A percentile compares a stretch with the other conserved stretches of the same genome.
These are phyloP conservation scores for Hydropsyche tenuis DNA, from an alignment of 1,140 invertebrate species.

Conservation along the genomic window DNA sequence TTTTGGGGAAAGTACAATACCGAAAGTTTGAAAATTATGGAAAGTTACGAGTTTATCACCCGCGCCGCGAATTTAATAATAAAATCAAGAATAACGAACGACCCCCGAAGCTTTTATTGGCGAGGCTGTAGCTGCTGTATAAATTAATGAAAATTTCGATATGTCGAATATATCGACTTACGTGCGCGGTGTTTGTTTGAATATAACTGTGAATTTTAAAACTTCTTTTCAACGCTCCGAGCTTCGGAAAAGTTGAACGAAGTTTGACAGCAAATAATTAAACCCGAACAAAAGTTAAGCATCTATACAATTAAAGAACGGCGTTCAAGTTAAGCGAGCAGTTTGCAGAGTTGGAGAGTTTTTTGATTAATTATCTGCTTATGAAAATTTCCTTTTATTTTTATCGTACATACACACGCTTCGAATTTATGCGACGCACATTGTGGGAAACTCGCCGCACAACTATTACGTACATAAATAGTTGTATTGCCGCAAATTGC, in stretches of 20 bases:
- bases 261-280: conserved; percentile 42
- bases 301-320: conserved; percentile 41
- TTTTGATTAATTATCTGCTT: conserved; percentile 35
- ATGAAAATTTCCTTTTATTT: conserved; percentile 34
- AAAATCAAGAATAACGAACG: not conserved
- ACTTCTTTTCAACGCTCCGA: conserved; percentile 28
- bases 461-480: no score
- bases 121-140: not conserved
- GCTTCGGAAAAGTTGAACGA: conserved; percentile 21
- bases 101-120: no score
- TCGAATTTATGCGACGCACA: not conserved
- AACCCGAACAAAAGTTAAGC: conserved; percentile 41
- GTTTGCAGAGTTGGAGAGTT: conserved; percentile 33
- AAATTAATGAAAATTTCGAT: conserved; percentile 1
- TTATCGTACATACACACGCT: conserved; percentile 11
- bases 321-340: conserved; percentile 31
- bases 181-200: conserved; percentile 11
- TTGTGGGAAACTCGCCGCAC: no score
- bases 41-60: conserved; percentile 2
- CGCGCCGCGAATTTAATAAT: conserved; percentile 3
- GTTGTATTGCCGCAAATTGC: not conserved
- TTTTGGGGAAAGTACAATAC: not conserved
- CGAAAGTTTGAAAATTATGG: conserved; percentile 10
- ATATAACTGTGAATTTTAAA: conserved; percentile 16
- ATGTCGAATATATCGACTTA: not conserved